Conservation (phyloP, 2,888 invertebrate genomes). For the Gibbula magus region DNA sequence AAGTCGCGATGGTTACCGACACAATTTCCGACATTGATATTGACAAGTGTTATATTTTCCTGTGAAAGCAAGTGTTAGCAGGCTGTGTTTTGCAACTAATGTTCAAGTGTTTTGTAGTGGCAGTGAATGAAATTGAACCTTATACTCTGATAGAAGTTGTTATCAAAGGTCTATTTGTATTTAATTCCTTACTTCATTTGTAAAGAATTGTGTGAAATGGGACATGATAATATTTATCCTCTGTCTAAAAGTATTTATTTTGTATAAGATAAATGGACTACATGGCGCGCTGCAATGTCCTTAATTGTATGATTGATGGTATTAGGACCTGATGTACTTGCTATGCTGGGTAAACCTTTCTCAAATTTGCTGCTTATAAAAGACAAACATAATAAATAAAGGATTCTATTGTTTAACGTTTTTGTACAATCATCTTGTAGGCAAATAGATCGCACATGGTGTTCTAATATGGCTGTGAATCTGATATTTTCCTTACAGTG, state of each 20-base stretch:
- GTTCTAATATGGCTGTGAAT: no score
- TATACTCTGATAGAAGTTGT: neutral
- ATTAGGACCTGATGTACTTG: neutral
- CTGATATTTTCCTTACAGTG: no score
- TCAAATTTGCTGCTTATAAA: no score
- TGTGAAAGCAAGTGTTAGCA: neutral
- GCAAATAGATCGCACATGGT: no score
- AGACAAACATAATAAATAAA: no score
- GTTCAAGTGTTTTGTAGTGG: conserved; percentile 8
- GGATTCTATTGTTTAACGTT: no score
- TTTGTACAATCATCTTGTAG: no score
- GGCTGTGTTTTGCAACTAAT: conserved; percentile 3
- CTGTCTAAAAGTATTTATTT: neutral
- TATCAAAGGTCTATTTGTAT: neutral
- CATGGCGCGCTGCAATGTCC: neutral
- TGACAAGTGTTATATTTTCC: neutral
- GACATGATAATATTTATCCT: conserved; percentile 14
- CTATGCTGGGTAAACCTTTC: neutral
- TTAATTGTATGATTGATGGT: neutral
- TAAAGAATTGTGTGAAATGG: neutral
- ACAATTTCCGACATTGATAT: conserved; percentile 4
- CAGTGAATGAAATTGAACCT: neutral
- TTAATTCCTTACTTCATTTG: neutral
- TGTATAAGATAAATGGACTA: no score
- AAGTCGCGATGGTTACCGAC: neutral